Evolutionary conservation across 2,113 vertebrate species (phyloP).

Genomic region (Sus scrofa): T2T-Sscrofa CM000819.6:83822001-83822500

Average conservation of each 20-base stretch:
- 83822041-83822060: not conserved
- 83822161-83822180: not conserved
- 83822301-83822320: conserved; percentile 48
- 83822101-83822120: not conserved
- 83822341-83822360: conserved; percentile 52
- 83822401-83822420: conserved; percentile 4
- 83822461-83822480: conserved; percentile 64
- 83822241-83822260: not conserved
- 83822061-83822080: not conserved
- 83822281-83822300: not conserved
- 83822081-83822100: not conserved
- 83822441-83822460: conserved; percentile 42
- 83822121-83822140: not conserved
- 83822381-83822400: conserved; percentile 73
- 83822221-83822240: not conserved
- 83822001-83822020: not conserved
- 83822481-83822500: conserved; percentile 50
- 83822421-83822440: conserved; percentile 52
- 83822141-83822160: not conserved
- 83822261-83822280: not conserved
- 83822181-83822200: not conserved
- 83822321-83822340: conserved; percentile 54
- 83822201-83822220: not conserved
- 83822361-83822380: conserved; percentile 44
- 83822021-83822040: not conserved